These are phyloP conservation scores for Hyperoplus lanceolatus DNA, from an alignment of 2,797 vertebrate genomes.

Conservation along the genomic window DNA sequence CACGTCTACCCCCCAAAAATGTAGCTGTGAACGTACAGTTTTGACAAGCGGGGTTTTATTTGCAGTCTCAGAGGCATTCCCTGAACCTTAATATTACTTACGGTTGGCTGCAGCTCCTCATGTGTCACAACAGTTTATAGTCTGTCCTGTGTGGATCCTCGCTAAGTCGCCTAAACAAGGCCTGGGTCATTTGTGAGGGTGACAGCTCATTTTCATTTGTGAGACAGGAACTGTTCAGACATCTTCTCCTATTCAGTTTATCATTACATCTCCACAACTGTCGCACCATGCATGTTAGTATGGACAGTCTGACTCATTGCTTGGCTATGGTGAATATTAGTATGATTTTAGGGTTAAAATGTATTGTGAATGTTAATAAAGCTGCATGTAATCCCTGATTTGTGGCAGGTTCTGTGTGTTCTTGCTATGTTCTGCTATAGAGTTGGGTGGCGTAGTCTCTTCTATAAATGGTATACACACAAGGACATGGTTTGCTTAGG, in stretches of 20 bases:
- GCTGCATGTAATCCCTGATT: neutral
- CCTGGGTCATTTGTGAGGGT: conserved; percentile 44
- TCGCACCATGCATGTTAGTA: neutral
- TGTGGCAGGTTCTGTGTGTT: neutral
- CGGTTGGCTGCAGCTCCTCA: conserved; percentile 69
- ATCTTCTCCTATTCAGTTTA: conserved; percentile 30
- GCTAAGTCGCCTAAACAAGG: conserved; percentile 43
- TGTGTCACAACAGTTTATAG: conserved; percentile 79
- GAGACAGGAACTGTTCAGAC: conserved; percentile 41
- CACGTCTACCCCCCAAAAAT: neutral
- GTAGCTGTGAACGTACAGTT: conserved; percentile 46
- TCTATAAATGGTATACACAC: conserved; percentile 31
- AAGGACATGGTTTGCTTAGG: conserved; percentile 29
- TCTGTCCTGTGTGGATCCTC: conserved; percentile 61
- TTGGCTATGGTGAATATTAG: too few relatives aligned
- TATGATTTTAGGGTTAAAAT: neutral
- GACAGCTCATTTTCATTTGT: conserved; percentile 42
- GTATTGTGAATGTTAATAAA: neutral
- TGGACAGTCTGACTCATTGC: neutral
- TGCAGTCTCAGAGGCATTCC: conserved; percentile 61
- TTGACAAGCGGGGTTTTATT: conserved; percentile 56
- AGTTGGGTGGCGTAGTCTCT: conserved; percentile 19
- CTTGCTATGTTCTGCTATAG: conserved; percentile 26
- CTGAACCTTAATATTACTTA: conserved; percentile 74
- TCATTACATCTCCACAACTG: conserved; percentile 34